These are phyloP conservation scores for Sterna hirundo DNA, from an alignment of 2,113 vertebrate species.

Conservation along the genomic window DNA sequence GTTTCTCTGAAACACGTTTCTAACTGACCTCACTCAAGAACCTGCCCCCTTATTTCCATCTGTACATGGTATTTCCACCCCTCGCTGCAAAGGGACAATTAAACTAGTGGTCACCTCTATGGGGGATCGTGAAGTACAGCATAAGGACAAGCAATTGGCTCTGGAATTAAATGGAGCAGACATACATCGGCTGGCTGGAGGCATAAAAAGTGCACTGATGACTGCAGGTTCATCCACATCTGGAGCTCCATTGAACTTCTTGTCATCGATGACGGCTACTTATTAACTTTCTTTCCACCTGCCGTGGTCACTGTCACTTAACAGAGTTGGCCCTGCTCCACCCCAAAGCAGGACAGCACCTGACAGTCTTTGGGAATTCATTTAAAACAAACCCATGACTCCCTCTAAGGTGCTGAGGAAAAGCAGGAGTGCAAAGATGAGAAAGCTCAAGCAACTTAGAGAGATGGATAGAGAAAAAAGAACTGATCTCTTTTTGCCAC, in stretches of 20 bases:
- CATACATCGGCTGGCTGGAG: background rate
- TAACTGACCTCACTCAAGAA: background rate
- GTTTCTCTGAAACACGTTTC: background rate
- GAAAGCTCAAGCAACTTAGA: background rate
- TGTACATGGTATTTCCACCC: background rate
- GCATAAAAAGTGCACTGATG: background rate
- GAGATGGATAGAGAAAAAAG: background rate
- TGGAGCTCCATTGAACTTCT: background rate
- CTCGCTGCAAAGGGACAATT: background rate
- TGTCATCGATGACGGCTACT: background rate
- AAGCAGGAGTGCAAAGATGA: background rate
- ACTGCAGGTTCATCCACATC: background rate
- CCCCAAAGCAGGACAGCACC: background rate
- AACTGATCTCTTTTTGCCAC: accelerated
- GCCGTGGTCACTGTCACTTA: too few species aligned
- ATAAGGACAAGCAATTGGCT: background rate
- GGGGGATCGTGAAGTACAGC: background rate
- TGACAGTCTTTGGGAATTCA: background rate
- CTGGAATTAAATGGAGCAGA: background rate
- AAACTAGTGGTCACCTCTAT: background rate
- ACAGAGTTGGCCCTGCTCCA: too few species aligned
- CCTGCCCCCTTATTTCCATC: background rate
- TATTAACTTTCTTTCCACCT: background rate
- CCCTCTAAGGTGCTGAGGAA: background rate
- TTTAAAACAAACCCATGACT: background rate